phyloP scores from a whole-genome alignment of 2,888 invertebrate genomes.

The Strigamia crassipes region DNA sequence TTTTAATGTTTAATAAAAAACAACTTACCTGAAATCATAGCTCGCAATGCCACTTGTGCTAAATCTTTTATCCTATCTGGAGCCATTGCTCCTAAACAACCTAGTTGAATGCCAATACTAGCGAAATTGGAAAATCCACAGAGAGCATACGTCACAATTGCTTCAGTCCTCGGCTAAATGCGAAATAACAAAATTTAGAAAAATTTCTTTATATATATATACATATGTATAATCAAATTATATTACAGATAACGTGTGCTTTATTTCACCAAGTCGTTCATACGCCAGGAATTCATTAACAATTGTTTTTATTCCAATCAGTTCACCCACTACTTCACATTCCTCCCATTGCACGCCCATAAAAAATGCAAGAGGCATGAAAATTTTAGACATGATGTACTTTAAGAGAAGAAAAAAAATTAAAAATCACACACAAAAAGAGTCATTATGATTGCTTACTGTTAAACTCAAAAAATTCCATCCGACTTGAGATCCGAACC shows the following conservation, averaged over 20 bases:
- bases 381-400: slow-evolving; percentile 81
- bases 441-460: neutral
- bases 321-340: slow-evolving; percentile 75
- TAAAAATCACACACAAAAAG: neutral
- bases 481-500: slow-evolving; percentile 80
- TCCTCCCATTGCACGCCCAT: slow-evolving; percentile 74
- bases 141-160: slow-evolving; percentile 60
- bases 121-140: slow-evolving; percentile 63
- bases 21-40: slow-evolving; percentile 56
- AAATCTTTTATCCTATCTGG: slow-evolving; percentile 56
- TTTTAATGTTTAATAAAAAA: neutral
- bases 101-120: slow-evolving; percentile 61
- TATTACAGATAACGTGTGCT: slow-evolving; percentile 66
- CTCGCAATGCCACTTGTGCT: slow-evolving; percentile 55
- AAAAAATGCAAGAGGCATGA: slow-evolving; percentile 86
- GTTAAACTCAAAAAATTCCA: slow-evolving; percentile 53
- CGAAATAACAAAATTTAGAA: neutral
- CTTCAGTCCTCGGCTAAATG: slow-evolving; percentile 50
- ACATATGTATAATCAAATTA: neutral
- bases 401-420: slow-evolving; percentile 57
- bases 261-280: slow-evolving; percentile 71
- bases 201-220: neutral
- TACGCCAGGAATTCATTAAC: slow-evolving; percentile 96
- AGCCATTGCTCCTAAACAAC: slow-evolving; percentile 57
- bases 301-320: slow-evolving; percentile 87